Conservation (phyloP, 2,888 invertebrate species). For the Ennomos fuscantarius region DNA sequence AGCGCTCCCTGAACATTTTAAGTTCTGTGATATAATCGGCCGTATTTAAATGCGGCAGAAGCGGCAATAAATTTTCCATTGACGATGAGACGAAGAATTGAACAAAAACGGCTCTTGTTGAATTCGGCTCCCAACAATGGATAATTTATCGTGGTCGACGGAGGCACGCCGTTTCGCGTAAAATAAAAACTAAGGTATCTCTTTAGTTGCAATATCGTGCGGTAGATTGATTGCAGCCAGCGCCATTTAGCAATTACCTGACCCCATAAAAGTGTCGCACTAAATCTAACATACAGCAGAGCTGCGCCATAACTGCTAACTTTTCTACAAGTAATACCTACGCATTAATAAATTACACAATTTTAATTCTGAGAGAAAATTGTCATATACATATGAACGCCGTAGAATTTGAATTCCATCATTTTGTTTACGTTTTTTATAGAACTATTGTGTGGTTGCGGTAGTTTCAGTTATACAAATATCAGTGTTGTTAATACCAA, state of each 20-base stretch:
- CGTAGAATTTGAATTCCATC: constrained; percentile 23
- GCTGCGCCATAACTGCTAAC: constrained; percentile 21
- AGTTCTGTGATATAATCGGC: constrained; percentile 74
- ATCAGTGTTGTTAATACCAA: constrained; percentile 1
- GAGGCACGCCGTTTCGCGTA: constrained; percentile 59
- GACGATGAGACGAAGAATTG: constrained; percentile 82
- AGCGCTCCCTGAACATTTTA: constrained; percentile 68
- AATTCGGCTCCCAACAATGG: constrained; percentile 78
- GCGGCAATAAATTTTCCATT: constrained; percentile 81
- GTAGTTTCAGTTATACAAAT: constrained; percentile 1
- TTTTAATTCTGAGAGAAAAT: constrained; percentile 25
- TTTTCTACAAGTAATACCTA: constrained; percentile 13
- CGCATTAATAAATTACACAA: constrained; percentile 17
- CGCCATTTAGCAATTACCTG: constrained; percentile 36
- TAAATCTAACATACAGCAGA: constrained; percentile 38
- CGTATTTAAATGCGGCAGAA: constrained; percentile 79
- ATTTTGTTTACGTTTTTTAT: constrained; percentile 19
- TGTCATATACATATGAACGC: constrained; percentile 17
- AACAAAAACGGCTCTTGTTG: constrained; percentile 82
- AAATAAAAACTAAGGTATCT: constrained; percentile 65
- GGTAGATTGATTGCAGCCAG: constrained; percentile 32
- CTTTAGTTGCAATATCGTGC: constrained; percentile 28
- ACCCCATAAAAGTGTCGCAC: constrained; percentile 29
- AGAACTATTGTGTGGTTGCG: constrained; percentile 15
- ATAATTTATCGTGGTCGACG: constrained; percentile 80